phyloP scores from a whole-genome alignment of 2,888 invertebrate species.

The Calephelis perditalis region DNA sequence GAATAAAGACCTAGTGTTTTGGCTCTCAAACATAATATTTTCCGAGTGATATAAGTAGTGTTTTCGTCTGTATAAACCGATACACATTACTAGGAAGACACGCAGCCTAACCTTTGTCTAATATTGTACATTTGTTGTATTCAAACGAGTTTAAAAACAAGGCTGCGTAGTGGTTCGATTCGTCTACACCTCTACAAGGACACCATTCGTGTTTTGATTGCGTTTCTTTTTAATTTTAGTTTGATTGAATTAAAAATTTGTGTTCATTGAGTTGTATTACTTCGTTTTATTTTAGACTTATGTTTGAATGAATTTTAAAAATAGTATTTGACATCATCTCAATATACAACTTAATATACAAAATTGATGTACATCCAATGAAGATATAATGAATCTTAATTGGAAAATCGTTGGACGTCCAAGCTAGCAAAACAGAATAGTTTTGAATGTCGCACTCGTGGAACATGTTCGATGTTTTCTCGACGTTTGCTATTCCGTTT shows the following conservation, averaged over 20 bases:
- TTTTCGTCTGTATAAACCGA: background rate
- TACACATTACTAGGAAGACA: conserved; percentile 5
- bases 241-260: conserved; percentile 21
- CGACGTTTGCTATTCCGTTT: conserved; percentile 28
- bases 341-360: conserved; percentile 10
- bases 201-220: conserved; percentile 36
- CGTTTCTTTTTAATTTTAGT: conserved; percentile 35
- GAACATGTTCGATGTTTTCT: background rate
- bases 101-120: conserved; percentile 14
- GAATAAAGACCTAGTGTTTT: conserved; percentile 1
- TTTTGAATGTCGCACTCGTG: conserved; percentile 8
- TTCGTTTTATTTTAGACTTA: conserved; percentile 20
- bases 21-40: background rate
- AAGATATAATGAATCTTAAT: conserved; percentile 11
- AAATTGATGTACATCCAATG: conserved; percentile 10
- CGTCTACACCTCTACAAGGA: conserved; percentile 30
- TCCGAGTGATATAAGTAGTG: conserved; percentile 3
- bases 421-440: conserved; percentile 10
- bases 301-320: conserved; percentile 18
- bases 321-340: conserved; percentile 8
- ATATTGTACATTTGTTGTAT: conserved; percentile 21
- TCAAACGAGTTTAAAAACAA: conserved; percentile 25
- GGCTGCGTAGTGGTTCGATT: conserved; percentile 24
- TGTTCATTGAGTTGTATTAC: conserved; percentile 27
- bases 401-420: conserved; percentile 12